Percentiles rank a stretch among this genome's conserved stretches.
Evolutionary conservation across 2,113 vertebrate genomes (phyloP).

Genomic region (Bos javanicus): DNA sequence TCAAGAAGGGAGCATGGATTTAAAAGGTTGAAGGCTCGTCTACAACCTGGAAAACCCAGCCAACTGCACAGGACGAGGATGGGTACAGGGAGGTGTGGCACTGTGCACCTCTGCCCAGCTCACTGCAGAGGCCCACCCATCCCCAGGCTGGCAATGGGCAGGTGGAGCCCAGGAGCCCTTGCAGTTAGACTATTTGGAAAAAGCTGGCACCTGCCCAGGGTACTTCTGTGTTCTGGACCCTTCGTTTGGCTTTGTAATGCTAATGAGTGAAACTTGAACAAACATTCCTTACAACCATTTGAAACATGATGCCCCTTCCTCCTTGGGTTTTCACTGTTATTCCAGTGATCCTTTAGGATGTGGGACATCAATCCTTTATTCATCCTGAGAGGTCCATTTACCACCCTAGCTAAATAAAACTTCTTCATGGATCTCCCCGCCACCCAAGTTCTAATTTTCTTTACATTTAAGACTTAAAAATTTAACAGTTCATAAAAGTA

Average conservation of each 20-base stretch:
- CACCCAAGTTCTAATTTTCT: background rate
- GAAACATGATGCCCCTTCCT: background rate
- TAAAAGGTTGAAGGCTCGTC: background rate
- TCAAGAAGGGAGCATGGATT: background rate
- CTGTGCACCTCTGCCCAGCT: accelerated
- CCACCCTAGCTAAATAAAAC: background rate
- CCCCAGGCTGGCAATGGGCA: background rate
- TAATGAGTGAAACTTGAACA: background rate
- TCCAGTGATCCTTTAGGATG: background rate
- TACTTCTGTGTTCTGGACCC: background rate
- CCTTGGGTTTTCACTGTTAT: background rate
- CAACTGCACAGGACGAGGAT: background rate
- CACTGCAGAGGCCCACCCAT: background rate
- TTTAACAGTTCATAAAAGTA: background rate
- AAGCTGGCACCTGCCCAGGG: slow-evolving; percentile 6
- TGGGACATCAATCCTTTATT: background rate
- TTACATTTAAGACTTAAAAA: background rate
- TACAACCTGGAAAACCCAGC: background rate
- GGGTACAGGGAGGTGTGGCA: accelerated
- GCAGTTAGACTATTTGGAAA: background rate
- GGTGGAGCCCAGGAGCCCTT: accelerated
- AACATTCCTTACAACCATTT: background rate
- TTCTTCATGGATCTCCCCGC: background rate
- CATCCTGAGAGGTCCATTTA: background rate
- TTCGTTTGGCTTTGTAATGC: slow-evolving; percentile 29